Base-by-base conservation (phyloP, 2,888 invertebrate species). In the Penaeus monodon region DNA sequence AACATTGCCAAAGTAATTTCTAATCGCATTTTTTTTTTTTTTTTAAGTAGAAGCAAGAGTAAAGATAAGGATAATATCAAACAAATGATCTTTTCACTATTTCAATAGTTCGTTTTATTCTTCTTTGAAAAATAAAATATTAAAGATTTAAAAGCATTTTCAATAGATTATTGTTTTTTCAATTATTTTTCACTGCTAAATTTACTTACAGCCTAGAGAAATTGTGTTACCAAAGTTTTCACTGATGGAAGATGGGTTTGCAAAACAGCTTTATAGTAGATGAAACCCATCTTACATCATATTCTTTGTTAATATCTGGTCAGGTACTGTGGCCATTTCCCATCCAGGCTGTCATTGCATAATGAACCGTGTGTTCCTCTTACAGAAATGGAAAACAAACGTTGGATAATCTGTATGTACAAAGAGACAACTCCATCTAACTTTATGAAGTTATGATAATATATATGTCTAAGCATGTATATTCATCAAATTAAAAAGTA, bases 41-140 rank as follows among this genome's bases (percentile, higher is more conserved):
- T 10, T 2, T 6, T 1, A 44, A 44, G 44, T 44, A 10, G 44
- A 44, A 70, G 22, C 29, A 70, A 33, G 17, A 6, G 22, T 27
- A 82, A 44, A 70, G 38, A 10, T 29, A 70, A 79, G 63, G 57
- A 24, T 63, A 57, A 33, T 78, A 63, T 38, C 14, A 82, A 78
- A 86, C 66, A 81, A 27, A n/a, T 29, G 57, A 27, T 73, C 65
- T n/a, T 87, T 83, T 87, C 82, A 87, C 86, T 87, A 87, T 87
- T 73, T 87, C 86, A 87, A 87, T 87, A 87, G 86, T 87, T 86
- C 70, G 70, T 87, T 87, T 87, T 82, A 82, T 86, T 82, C 82
- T 87, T 82, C 82, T 87, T 87, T 87, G 86, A 87, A 87, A 87
- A 87, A 87, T 87, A 87, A 87, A 87, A 87, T 87, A 87, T 87